Conservation (phyloP, 2,797 vertebrate genomes). For the Hippopotamyrus pictus region DNA sequence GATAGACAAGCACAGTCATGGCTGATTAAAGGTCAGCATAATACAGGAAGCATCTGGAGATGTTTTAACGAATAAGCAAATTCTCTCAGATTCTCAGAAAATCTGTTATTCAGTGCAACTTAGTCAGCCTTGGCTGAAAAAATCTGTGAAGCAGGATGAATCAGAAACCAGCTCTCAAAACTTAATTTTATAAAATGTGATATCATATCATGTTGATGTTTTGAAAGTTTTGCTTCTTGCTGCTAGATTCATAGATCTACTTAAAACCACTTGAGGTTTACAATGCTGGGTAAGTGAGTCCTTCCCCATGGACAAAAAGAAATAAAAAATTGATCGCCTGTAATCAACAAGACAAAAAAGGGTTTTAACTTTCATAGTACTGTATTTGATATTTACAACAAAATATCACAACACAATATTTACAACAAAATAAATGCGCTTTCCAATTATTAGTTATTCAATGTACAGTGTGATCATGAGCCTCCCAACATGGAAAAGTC, state of each 20-base stretch:
- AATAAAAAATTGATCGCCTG: background rate
- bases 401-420: background rate
- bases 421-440: background rate
- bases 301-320: background rate
- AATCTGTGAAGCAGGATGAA: conserved; percentile 10
- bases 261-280: background rate
- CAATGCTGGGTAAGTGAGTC: background rate
- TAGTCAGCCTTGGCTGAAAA: conserved; percentile 17
- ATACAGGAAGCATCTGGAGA: background rate
- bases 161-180: background rate
- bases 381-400: background rate
- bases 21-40: background rate
- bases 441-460: background rate
- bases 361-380: background rate
- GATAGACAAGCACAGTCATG: background rate
- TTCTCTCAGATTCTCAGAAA: conserved; percentile 1
- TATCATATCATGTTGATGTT: background rate
- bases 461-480: background rate
- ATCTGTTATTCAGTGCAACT: conserved; percentile 7
- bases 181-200: conserved; percentile 1
- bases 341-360: background rate
- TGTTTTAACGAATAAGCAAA: background rate
- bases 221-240: background rate
- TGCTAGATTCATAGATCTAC: background rate
- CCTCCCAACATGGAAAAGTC: background rate